Conservation (phyloP, 2,888 invertebrate species). For the Megalurothrips usitatus region DNA sequence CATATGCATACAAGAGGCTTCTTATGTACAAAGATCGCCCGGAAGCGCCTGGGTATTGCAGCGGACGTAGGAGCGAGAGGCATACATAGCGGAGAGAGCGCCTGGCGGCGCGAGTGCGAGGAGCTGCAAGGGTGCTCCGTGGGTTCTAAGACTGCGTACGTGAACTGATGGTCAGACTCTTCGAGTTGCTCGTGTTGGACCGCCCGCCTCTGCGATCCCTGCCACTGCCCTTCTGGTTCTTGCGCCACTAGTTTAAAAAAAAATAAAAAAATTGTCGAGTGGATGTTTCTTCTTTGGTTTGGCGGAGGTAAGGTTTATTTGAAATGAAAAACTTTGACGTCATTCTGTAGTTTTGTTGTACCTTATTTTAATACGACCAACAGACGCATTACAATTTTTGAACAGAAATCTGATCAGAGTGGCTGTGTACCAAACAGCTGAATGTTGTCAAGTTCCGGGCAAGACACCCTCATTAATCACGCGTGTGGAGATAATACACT, state of each 20-base stretch:
- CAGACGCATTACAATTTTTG: constrained; percentile 1
- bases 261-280: neutral
- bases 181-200: too few relatives aligned
- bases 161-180: too few relatives aligned
- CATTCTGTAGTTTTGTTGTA: neutral
- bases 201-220: too few relatives aligned
- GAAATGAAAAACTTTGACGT: constrained; percentile 1
- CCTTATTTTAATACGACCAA: constrained; percentile 8
- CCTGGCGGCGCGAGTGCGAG: too few relatives aligned
- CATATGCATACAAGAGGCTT: neutral
- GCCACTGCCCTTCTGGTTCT: too few relatives aligned
- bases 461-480: too few relatives aligned
- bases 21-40: too few relatives aligned
- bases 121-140: neutral
- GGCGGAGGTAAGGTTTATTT: neutral
- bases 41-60: too few relatives aligned
- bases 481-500: too few relatives aligned
- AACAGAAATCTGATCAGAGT: neutral
- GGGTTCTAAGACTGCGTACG: neutral
- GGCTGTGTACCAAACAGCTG: constrained; percentile 25
- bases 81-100: neutral
- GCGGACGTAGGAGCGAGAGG: neutral
- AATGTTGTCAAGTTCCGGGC: too few relatives aligned
- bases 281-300: neutral
- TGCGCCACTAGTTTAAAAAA: too few relatives aligned